Conservation (phyloP, 2,888 invertebrate genomes). For the Parnassius mnemosyne region DNA sequence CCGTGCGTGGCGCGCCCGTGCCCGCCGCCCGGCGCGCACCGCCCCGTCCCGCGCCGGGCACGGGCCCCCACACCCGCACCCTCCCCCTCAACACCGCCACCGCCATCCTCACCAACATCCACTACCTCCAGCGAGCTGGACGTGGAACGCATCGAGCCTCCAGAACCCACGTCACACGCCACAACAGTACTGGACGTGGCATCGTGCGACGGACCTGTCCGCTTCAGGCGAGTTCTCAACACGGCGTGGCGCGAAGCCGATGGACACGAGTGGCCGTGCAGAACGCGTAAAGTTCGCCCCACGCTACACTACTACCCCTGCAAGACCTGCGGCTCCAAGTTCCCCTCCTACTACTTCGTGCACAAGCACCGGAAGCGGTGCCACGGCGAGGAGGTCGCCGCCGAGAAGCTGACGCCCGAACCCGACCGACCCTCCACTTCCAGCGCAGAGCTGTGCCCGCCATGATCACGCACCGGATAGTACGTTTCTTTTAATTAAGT, state of each 20-base stretch:
- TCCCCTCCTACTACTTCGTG: conserved; percentile 96
- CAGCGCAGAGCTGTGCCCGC: conserved; percentile 49
- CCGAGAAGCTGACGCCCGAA: conserved; percentile 63
- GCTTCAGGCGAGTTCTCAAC: conserved; percentile 91
- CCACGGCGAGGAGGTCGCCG: conserved; percentile 77
- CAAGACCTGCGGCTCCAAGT: conserved; percentile 94
- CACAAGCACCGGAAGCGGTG: conserved; percentile 94
- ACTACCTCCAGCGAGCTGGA: conserved; percentile 71
- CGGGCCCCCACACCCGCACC: conserved; percentile 57
- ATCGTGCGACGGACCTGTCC: conserved; percentile 94
- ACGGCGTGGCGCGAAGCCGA: conserved; percentile 83
- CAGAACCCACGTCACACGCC: conserved; percentile 46
- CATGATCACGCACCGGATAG: conserved; percentile 37
- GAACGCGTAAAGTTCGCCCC: conserved; percentile 84
- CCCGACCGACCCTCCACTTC: conserved; percentile 47
- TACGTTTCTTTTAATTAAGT: conserved; percentile 44
- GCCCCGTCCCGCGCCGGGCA: conserved; percentile 67
- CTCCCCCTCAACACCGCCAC: conserved; percentile 57
- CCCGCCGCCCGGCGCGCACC: conserved; percentile 73
- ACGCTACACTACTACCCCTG: conserved; percentile 96
- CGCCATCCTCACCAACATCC: conserved; percentile 63
- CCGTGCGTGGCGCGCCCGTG: conserved; percentile 70
- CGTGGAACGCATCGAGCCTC: conserved; percentile 64
- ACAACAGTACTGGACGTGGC: conserved; percentile 90
- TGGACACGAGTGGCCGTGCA: conserved; percentile 88